Evolutionary conservation across 2,888 invertebrate genomes (phyloP).

Genomic region (Xylota sylvarum): DNA sequence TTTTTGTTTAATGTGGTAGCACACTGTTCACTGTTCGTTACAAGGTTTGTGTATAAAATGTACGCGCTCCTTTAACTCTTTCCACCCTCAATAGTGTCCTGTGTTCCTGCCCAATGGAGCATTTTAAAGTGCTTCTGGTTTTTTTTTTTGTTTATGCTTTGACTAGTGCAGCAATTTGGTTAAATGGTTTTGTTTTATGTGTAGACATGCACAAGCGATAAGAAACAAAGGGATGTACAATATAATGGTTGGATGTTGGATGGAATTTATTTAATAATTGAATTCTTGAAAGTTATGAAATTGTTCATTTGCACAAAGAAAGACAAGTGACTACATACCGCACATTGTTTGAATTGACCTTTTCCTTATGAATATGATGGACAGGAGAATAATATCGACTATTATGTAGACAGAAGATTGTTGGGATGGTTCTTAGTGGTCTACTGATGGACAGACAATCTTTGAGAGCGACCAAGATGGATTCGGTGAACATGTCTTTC

Average conservation of each 20-base stretch:
- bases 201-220: background rate
- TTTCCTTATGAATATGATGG: no score
- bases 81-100: background rate
- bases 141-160: constrained; percentile 2
- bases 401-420: no score
- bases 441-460: no score
- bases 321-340: no score
- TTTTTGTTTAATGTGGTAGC: constrained; percentile 38
- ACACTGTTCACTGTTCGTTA: constrained; percentile 7
- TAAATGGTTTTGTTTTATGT: constrained; percentile 39
- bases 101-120: constrained; percentile 5
- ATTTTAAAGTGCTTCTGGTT: constrained; percentile 10
- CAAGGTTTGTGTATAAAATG: constrained; percentile 21
- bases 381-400: no score
- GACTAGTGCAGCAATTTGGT: constrained; percentile 23
- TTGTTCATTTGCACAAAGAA: no score
- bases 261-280: background rate
- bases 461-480: no score
- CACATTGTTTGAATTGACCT: no score
- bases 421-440: no score
- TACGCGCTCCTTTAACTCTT: constrained; percentile 3
- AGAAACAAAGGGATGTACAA: background rate
- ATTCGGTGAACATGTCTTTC: no score
- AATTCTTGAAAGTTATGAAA: no score
- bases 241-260: background rate